Evolutionary conservation across 1,140 invertebrate genomes (phyloP), one percentile per base, ranked within the genome.

Genomic region (Agrypnia vestita): DNA sequence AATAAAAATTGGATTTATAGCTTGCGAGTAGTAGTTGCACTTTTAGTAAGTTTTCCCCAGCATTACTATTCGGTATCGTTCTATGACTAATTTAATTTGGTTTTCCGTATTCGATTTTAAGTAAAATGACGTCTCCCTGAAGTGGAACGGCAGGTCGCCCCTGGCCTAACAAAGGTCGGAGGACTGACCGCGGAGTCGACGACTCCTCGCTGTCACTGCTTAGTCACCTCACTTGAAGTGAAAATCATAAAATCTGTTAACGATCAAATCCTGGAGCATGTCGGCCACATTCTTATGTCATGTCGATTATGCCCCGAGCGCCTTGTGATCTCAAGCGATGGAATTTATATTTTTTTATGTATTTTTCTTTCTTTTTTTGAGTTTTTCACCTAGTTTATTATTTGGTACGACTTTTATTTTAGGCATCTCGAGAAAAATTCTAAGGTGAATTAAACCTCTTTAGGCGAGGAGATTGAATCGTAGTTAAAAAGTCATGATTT

Each of bases 191-290:
- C 9, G n/a, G 35, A 53, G 69, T 49, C 69, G 13, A 73, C 25
- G 51, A 73, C 69, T 55, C n/a, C 10, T 46, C 9, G 15, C 51
- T n/a, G n/a, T n/a, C n/a, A n/a, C n/a, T n/a, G n/a, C 10, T 73
- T 73, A 73, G 47, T 73, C 69, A 73, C n/a, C 49, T 73, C 69
- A 53, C 17, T 61, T 21, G 47, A 55, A 55, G 21, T 10, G 19
- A 73, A 73, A 55, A 9, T 73, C 69, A 15, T 73, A 73, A 73
- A 73, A 73, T 53, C 49, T 53, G 15, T 71, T 53, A 73, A 55
- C 49, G 69, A 73, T 11, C 47, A 4, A n/a, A 17, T 73, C 49
- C 21, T 53, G 69, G 15, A 35, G n/a, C 13, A 13, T 47, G 64
- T 8, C 69, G 69, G 35, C 53, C 47, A 73, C 53, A 47, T 73